These are phyloP conservation scores for Limanda limanda DNA, from an alignment of 2,113 vertebrate species.

Conservation along the genomic window DNA sequence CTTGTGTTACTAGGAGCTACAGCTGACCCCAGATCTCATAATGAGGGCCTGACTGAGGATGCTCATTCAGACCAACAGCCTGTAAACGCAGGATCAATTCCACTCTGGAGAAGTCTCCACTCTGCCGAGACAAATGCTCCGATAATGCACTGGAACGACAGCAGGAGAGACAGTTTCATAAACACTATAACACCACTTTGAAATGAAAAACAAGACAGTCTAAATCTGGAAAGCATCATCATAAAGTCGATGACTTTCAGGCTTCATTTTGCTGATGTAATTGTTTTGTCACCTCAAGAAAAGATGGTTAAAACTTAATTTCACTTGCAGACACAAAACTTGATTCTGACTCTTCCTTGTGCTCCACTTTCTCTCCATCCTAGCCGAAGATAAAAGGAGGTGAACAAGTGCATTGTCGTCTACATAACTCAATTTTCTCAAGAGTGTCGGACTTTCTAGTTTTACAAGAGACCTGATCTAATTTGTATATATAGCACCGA, in stretches of 20 bases:
- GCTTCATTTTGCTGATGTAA: not conserved
- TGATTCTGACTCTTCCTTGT: not conserved
- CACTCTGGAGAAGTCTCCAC: conserved; percentile 19
- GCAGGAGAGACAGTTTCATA: conserved; percentile 7
- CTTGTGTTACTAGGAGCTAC: conserved; percentile 1
- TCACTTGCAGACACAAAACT: not conserved
- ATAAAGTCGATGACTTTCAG: not conserved
- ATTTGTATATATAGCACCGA: conserved; percentile 77
- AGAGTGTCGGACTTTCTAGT: conserved; percentile 41
- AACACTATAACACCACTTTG: conserved; percentile 15
- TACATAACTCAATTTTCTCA: conserved; percentile 52
- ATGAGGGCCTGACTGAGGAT: conserved; percentile 54
- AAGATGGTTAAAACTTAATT: conserved; percentile 3
- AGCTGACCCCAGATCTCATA: conserved; percentile 40
- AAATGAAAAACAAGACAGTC: not conserved
- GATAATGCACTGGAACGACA: conserved; percentile 21
- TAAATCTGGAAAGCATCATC: conserved; percentile 22
- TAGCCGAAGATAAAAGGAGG: conserved; percentile 27
- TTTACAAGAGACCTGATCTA: conserved; percentile 73
- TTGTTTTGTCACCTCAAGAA: not conserved
- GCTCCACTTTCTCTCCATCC: conserved; percentile 6
- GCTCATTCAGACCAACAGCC: conserved; percentile 29
- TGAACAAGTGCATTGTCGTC: conserved; percentile 54
- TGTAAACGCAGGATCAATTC: conserved; percentile 42
- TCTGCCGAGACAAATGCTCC: conserved; percentile 12